phyloP scores from a whole-genome alignment of 2,888 invertebrate species.

The Agrochola circellaris region DNA sequence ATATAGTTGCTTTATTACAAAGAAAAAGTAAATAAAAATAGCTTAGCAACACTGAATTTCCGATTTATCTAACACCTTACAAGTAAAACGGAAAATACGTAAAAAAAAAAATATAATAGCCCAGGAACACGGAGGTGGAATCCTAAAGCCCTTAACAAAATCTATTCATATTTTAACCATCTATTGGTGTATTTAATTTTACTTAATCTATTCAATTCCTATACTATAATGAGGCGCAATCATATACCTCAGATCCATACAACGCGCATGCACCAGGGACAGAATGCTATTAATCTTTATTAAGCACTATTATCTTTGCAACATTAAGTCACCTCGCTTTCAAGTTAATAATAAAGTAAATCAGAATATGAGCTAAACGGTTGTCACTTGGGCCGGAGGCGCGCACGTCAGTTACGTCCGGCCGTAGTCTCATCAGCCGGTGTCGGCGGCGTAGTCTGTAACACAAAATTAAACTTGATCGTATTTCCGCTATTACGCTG shows the following conservation, averaged over 20 bases:
- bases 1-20: constrained; percentile 85
- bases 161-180: constrained; percentile 79
- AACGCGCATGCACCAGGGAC: constrained; percentile 58
- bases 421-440: constrained; percentile 62
- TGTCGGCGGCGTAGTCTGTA: constrained; percentile 69
- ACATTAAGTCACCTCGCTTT: constrained; percentile 75
- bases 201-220: constrained; percentile 90
- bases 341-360: constrained; percentile 66
- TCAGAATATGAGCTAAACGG: constrained; percentile 65
- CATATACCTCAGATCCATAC: constrained; percentile 59
- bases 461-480: constrained; percentile 57
- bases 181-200: constrained; percentile 87
- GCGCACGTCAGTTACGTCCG: constrained; percentile 66
- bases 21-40: constrained; percentile 85
- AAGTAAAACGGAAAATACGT: constrained; percentile 70
- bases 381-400: constrained; percentile 47
- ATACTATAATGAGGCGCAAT: constrained; percentile 82
- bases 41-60: constrained; percentile 82
- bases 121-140: constrained; percentile 85
- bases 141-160: constrained; percentile 86
- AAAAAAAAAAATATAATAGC: constrained; percentile 72
- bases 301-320: constrained; percentile 75
- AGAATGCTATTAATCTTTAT: constrained; percentile 68
- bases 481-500: constrained; percentile 28
- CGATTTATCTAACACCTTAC: constrained; percentile 78